Conservation (phyloP, 2,113 vertebrate species). For the Chionis minor region DNA sequence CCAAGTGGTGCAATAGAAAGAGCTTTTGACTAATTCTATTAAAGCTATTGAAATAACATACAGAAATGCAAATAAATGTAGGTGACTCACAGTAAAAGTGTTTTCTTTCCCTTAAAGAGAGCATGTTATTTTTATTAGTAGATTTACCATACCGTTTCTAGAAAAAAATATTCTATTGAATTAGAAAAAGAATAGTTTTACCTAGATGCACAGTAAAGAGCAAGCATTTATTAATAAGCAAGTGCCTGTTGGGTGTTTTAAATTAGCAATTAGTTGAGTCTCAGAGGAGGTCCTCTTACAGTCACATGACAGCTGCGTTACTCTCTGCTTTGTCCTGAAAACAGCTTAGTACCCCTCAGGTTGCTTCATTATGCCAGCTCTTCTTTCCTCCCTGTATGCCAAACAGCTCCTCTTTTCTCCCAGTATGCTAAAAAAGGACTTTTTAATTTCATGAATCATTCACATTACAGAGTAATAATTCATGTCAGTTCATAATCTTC, state of each 20-base stretch:
- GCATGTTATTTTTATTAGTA: not conserved
- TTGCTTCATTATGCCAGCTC: not conserved
- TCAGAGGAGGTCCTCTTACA: not conserved
- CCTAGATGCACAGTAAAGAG: not conserved
- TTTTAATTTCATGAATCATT: slow-evolving; percentile 63
- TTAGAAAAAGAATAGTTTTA: not conserved
- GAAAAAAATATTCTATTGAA: not conserved
- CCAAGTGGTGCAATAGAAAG: not conserved
- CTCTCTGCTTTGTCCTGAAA: slow-evolving; percentile 22
- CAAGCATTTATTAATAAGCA: not conserved
- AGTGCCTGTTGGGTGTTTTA: not conserved
- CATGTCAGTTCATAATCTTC: slow-evolving; percentile 25
- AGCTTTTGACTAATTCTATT: slow-evolving; percentile 36
- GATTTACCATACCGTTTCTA: not conserved
- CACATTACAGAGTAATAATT: slow-evolving; percentile 25
- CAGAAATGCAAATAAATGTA: slow-evolving; percentile 21
- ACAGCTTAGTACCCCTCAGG: not conserved
- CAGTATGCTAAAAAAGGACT: not conserved
- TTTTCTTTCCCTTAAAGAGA: not conserved
- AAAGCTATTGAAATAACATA: not conserved
- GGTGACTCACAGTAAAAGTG: not conserved
- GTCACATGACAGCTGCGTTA: slow-evolving; percentile 18
- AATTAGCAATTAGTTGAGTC: not conserved
- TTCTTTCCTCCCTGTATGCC: not conserved
- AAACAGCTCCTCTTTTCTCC: not conserved